phyloP scores from a whole-genome alignment of 2,888 invertebrate genomes.

The Tuberolachnus salignus region DNA sequence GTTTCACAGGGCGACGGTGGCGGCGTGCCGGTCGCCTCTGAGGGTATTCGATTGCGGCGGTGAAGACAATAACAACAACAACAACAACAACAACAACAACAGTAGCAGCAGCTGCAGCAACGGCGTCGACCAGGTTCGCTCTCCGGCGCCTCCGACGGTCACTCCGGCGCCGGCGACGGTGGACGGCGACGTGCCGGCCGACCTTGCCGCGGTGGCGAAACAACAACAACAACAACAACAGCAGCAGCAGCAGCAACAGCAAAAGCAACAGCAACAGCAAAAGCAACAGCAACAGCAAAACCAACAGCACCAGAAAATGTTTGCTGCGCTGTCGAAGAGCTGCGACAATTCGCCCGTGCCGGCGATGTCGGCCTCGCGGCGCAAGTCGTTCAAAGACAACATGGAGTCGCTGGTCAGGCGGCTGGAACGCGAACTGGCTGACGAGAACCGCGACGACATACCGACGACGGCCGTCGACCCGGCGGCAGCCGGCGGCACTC shows the following conservation, averaged over 20 bases:
- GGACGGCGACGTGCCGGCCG: slow-evolving; percentile 57
- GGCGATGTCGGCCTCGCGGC: slow-evolving; percentile 60
- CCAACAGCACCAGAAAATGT: slow-evolving; percentile 55
- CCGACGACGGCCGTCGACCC: slow-evolving; percentile 58
- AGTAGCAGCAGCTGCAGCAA: background rate
- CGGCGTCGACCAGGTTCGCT: background rate
- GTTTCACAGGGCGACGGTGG: slow-evolving; percentile 65
- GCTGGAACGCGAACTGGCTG: slow-evolving; percentile 60
- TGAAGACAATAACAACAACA: background rate
- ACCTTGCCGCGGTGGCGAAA: slow-evolving; percentile 23
- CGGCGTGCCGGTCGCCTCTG: background rate
- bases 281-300: slow-evolving; percentile 18
- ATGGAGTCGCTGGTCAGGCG: slow-evolving; percentile 64
- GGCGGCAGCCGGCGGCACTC: background rate
- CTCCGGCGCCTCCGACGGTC: slow-evolving; percentile 58
- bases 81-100: background rate
- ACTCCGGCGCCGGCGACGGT: slow-evolving; percentile 36
- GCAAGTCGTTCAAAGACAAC: slow-evolving; percentile 63
- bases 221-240: slow-evolving; percentile 5
- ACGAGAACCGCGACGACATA: background rate
- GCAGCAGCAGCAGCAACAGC: slow-evolving; percentile 4
- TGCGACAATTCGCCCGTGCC: slow-evolving; percentile 57
- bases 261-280: slow-evolving; percentile 55
- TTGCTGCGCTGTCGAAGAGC: slow-evolving; percentile 53
- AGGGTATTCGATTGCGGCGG: background rate